Percentiles rank a stretch among this genome's conserved stretches.
These are phyloP conservation scores for Acromyrmex heyeri DNA, from an alignment of 1,140 invertebrate genomes.

Conservation along the genomic window DNA sequence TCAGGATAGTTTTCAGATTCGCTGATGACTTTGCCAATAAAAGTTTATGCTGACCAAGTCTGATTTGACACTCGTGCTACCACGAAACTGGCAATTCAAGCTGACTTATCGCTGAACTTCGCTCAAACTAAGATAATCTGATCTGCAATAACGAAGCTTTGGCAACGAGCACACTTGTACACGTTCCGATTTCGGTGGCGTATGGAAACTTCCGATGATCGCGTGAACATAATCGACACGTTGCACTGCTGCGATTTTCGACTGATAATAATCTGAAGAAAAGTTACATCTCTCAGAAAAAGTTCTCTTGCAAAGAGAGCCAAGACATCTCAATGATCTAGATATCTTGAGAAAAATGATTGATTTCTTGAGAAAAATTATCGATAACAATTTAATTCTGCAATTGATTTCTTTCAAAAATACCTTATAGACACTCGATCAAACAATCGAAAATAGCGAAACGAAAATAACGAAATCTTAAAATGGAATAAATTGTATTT, in stretches of 20 bases:
- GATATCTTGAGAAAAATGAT: too few relatives aligned
- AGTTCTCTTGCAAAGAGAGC: neutral
- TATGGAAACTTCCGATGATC: slow-evolving; percentile 47
- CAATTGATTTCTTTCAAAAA: neutral
- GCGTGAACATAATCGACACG: slow-evolving; percentile 64
- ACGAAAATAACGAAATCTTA: neutral
- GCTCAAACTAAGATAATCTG: slow-evolving; percentile 23
- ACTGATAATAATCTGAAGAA: neutral
- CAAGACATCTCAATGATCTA: neutral
- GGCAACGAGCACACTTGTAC: neutral
- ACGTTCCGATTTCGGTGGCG: neutral
- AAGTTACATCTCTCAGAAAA: slow-evolving; percentile 12
- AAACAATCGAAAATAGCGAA: neutral
- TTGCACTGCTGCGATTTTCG: neutral
- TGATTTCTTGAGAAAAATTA: too few relatives aligned
- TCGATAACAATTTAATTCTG: too few relatives aligned
- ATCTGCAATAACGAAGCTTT: slow-evolving; percentile 22
- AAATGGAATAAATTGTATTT: neutral
- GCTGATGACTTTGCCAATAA: slow-evolving; percentile 16
- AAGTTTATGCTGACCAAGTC: slow-evolving; percentile 31
- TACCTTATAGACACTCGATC: neutral
- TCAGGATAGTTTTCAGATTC: neutral
- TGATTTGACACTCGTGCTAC: slow-evolving; percentile 18
- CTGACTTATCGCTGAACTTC: slow-evolving; percentile 46
- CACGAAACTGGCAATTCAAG: neutral